Evolutionary conservation across 1,140 invertebrate genomes (phyloP).

Genomic region (Drosophila ambigua): DNA sequence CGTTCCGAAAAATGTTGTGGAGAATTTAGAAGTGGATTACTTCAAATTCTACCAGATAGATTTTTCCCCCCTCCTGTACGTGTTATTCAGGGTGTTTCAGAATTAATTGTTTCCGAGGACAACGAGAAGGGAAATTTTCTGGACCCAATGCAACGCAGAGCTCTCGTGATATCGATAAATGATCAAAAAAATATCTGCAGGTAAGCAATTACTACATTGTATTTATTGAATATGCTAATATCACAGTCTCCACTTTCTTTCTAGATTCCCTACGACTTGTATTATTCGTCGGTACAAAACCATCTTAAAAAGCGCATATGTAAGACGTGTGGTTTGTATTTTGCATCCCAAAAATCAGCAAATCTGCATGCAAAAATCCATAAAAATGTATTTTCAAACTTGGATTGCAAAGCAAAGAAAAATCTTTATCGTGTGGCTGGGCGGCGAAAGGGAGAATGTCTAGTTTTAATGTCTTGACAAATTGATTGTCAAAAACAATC

Average conservation of each 20-base stretch:
- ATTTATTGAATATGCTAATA: not conserved
- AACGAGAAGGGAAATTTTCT: slow-evolving; percentile 7
- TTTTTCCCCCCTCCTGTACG: slow-evolving; percentile 16
- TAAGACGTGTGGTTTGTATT: not conserved
- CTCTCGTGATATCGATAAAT: slow-evolving; percentile 15
- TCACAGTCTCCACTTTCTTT: not conserved
- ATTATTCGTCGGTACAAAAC: not conserved
- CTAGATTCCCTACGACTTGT: slow-evolving; percentile 1
- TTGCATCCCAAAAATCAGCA: not conserved
- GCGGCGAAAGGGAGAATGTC: not conserved
- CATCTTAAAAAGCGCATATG: no score
- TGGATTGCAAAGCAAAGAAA: slow-evolving; percentile 2
- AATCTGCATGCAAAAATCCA: no score
- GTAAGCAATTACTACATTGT: no score
- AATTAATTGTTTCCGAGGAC: slow-evolving; percentile 15
- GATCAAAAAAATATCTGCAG: no score
- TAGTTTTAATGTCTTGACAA: no score
- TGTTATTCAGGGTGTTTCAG: slow-evolving; percentile 10
- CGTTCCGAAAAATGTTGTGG: not conserved
- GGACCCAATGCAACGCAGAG: slow-evolving; percentile 11
- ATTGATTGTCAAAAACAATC: no score
- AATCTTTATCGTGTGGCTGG: slow-evolving; percentile 5
- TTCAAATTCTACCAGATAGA: slow-evolving; percentile 13
- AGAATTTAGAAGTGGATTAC: slow-evolving; percentile 7
- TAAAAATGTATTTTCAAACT: not conserved